These are phyloP conservation scores for Eupeodes luniger DNA, from an alignment of 2,888 invertebrate genomes.

Conservation along the genomic window DNA sequence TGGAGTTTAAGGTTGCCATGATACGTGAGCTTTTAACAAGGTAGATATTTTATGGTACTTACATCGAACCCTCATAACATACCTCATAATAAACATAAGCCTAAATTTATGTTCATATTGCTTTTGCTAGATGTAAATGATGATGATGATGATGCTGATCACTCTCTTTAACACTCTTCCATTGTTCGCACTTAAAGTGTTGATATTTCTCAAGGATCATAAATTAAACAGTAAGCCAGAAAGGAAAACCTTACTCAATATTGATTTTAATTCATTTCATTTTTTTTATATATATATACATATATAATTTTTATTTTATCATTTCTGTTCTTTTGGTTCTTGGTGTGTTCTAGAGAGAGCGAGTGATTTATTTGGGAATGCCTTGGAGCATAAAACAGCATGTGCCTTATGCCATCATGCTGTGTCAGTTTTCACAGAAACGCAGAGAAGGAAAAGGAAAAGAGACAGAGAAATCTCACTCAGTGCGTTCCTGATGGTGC, in stretches of 20 bases:
- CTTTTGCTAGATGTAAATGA: background rate
- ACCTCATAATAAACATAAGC: too few relatives aligned
- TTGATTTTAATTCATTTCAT: conserved; percentile 34
- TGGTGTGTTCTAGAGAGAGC: background rate
- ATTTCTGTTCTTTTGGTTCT: conserved; percentile 5
- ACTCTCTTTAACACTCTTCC: conserved; percentile 23
- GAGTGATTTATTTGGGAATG: conserved; percentile 33
- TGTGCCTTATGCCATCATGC: conserved; percentile 24
- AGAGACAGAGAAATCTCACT: conserved; percentile 23
- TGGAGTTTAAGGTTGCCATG: too few relatives aligned
- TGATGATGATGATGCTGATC: conserved; percentile 1
- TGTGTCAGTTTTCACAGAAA: conserved; percentile 34
- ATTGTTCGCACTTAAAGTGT: conserved; percentile 28
- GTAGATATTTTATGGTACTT: too few relatives aligned
- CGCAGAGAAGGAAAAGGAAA: background rate
- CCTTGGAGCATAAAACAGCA: conserved; percentile 38
- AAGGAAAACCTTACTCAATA: conserved; percentile 29
- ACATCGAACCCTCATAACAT: too few relatives aligned
- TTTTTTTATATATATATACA: background rate
- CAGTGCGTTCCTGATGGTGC: conserved; percentile 16
- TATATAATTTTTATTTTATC: background rate
- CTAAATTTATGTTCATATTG: too few relatives aligned
- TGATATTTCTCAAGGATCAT: conserved; percentile 39
- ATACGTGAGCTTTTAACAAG: too few relatives aligned
- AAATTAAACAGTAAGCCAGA: conserved; percentile 41